Percentiles rank a stretch among this genome's conserved stretches.
These are phyloP conservation scores for Chamaea fasciata DNA, from an alignment of 2,113 vertebrate genomes.

Conservation along the genomic window DNA sequence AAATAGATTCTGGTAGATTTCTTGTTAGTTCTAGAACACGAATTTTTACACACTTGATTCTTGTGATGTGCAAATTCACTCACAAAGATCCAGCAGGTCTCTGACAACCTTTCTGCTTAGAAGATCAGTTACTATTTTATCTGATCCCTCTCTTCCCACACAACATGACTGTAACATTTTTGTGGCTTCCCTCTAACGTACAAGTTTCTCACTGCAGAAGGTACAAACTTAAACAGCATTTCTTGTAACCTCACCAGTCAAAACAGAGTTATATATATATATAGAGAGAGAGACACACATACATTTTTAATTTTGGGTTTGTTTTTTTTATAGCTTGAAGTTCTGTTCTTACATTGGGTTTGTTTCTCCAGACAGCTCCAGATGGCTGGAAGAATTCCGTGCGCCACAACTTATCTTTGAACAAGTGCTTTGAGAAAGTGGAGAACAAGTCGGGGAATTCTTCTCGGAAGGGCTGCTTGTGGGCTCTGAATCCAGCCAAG, in stretches of 20 bases:
- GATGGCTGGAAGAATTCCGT: slow-evolving; percentile 99
- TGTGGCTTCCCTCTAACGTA: background rate
- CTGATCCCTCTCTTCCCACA: background rate
- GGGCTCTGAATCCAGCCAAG: slow-evolving; percentile 94
- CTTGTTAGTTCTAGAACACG: background rate
- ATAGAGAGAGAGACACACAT: no score
- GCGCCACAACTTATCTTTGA: slow-evolving; percentile 95
- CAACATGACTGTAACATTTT: background rate
- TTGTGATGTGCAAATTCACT: background rate
- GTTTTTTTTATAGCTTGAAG: background rate
- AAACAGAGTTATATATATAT: background rate
- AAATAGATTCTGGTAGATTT: background rate
- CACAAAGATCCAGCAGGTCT: background rate
- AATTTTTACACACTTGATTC: background rate
- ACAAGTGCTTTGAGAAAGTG: slow-evolving; percentile 98
- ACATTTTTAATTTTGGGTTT: background rate
- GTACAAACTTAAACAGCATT: background rate
- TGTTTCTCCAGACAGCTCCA: slow-evolving; percentile 86
- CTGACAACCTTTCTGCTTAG: background rate
- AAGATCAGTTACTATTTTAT: background rate
- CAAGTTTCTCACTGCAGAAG: background rate
- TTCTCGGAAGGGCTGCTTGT: slow-evolving; percentile 92
- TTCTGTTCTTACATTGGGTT: background rate
- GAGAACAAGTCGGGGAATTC: slow-evolving; percentile 90
- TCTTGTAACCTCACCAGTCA: background rate